Conservation (phyloP, 1,140 invertebrate genomes). For the Andrena cerasifolii region DNA sequence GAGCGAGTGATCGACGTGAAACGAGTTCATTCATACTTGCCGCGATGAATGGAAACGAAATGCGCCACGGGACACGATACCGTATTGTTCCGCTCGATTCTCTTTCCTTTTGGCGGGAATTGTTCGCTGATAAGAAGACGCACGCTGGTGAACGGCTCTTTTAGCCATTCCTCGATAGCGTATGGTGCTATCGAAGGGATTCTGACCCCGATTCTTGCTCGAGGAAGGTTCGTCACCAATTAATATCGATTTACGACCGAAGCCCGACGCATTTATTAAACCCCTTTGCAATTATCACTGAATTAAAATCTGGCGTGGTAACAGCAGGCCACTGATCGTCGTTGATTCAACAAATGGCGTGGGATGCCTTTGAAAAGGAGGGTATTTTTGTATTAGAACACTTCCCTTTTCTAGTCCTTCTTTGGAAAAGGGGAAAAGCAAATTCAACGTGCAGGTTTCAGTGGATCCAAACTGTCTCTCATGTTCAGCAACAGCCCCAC, state of each 20-base stretch:
- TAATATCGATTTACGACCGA: neutral
- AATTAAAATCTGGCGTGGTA: neutral
- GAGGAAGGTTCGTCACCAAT: neutral
- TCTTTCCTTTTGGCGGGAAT: neutral
- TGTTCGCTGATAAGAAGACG: slow-evolving; percentile 13
- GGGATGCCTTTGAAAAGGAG: neutral
- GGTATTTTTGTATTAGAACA: neutral
- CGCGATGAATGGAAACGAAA: slow-evolving; percentile 45
- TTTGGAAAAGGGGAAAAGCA: neutral
- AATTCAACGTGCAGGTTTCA: neutral
- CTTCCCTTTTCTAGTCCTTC: neutral
- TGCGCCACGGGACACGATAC: slow-evolving; percentile 29
- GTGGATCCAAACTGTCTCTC: slow-evolving; percentile 2
- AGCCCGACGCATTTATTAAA: neutral
- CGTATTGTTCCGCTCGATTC: slow-evolving; percentile 30
- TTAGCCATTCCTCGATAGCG: neutral
- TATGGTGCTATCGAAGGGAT: neutral
- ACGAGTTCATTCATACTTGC: slow-evolving; percentile 68
- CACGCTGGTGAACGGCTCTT: slow-evolving; percentile 6
- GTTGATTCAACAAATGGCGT: neutral
- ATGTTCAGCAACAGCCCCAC: slow-evolving; percentile 18
- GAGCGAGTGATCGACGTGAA: slow-evolving; percentile 67
- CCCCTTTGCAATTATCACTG: neutral
- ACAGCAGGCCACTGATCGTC: neutral
- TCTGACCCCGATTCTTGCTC: slow-evolving; percentile 2